A percentile compares a stretch with the other conserved stretches of the same genome.
phyloP scores from a whole-genome alignment of 2,113 vertebrate genomes.

The Ceratotherium simum region DNA sequence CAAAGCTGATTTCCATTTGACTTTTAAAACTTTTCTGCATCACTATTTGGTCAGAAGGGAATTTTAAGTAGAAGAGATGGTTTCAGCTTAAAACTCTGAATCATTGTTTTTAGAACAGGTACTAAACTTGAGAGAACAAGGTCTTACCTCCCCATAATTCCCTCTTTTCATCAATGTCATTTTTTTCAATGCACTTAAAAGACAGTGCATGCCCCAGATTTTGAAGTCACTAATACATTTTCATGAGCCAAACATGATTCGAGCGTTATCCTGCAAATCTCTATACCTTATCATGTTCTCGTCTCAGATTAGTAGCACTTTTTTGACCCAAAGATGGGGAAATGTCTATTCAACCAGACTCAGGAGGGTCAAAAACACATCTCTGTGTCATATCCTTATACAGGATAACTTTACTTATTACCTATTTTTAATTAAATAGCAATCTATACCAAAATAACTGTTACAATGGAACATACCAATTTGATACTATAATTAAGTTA shows the following conservation, averaged over 20 bases:
- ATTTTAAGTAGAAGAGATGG: conserved; percentile 74
- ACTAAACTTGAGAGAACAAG: conserved; percentile 79
- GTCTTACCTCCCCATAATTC: conserved; percentile 65
- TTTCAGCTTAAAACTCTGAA: conserved; percentile 74
- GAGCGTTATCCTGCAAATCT: conserved; percentile 43
- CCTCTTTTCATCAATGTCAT: conserved; percentile 69
- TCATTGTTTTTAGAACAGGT: conserved; percentile 74
- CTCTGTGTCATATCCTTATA: not conserved
- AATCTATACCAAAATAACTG: conserved; percentile 84
- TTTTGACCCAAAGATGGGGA: conserved; percentile 55
- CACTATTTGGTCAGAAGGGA: conserved; percentile 51
- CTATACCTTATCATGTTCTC: not conserved
- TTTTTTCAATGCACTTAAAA: conserved; percentile 60
- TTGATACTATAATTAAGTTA: conserved; percentile 87
- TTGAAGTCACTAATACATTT: conserved; percentile 76
- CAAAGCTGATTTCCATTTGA: conserved; percentile 69
- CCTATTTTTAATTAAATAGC: conserved; percentile 81
- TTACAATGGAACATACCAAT: conserved; percentile 81
- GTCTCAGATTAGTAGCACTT: conserved; percentile 24
- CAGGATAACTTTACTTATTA: conserved; percentile 11
- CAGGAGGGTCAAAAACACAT: not conserved
- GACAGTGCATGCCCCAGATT: conserved; percentile 74
- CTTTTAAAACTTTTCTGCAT: conserved; percentile 70
- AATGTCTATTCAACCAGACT: not conserved
- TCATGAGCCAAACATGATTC: conserved; percentile 68